Evolutionary conservation across 2,888 invertebrate species (phyloP).

Genomic region (Cheilosia vernalis): DNA sequence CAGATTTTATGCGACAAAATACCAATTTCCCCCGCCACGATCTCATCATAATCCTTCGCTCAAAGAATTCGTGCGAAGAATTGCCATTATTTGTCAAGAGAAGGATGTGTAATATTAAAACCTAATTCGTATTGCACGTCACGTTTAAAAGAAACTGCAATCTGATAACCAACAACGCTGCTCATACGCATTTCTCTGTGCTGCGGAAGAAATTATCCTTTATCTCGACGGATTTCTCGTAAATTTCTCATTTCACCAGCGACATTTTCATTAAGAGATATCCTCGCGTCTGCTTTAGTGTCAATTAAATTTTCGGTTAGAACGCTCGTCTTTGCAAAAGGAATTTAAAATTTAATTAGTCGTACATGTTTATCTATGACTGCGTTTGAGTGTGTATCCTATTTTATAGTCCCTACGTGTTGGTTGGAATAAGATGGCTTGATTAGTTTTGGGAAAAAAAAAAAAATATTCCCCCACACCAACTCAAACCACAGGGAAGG

Average conservation of each 20-base stretch:
- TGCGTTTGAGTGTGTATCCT: background rate
- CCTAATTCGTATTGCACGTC: conserved; percentile 15
- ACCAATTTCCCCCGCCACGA: background rate
- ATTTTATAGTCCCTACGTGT: background rate
- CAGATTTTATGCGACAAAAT: background rate
- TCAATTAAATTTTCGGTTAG: conserved; percentile 2
- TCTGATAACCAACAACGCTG: background rate
- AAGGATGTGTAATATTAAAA: conserved; percentile 6
- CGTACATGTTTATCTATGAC: background rate
- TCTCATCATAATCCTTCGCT: background rate
- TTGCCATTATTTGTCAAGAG: background rate
- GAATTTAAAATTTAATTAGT: background rate
- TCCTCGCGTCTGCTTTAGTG: background rate
- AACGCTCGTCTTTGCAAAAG: background rate
- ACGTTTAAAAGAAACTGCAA: conserved; percentile 7
- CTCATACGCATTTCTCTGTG: background rate
- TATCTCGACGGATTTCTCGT: conserved; percentile 1
- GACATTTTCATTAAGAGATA: conserved; percentile 20
- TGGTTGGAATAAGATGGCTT: background rate
- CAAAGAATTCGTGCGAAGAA: background rate
- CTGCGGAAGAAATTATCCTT: conserved; percentile 1
- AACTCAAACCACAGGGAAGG: background rate
- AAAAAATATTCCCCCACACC: background rate
- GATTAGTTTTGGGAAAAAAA: background rate
- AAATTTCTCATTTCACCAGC: background rate